Evolutionary conservation across 2,113 vertebrate species (phyloP).

Genomic region (Odontesthes bonariensis): DNA sequence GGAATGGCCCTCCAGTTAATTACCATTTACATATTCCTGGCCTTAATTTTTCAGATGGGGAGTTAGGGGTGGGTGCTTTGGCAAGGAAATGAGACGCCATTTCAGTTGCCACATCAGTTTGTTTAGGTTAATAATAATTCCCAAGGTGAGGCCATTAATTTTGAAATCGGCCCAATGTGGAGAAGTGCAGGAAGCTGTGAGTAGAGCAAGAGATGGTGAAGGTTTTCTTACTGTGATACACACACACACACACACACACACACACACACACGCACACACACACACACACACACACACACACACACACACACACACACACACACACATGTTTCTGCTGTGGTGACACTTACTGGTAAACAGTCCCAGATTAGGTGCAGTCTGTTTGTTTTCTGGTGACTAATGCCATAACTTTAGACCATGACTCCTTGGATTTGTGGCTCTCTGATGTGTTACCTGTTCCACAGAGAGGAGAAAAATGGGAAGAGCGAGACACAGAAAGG

Average conservation of each 20-base stretch:
- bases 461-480: background rate
- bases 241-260: constrained; percentile 37
- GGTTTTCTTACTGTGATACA: constrained; percentile 22
- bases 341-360: constrained; percentile 69
- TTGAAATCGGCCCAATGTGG: constrained; percentile 76
- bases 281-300: constrained; percentile 29
- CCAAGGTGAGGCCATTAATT: constrained; percentile 78
- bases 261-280: constrained; percentile 40
- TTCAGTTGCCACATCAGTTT: constrained; percentile 82
- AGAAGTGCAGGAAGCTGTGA: constrained; percentile 26
- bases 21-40: constrained; percentile 91
- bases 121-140: constrained; percentile 89
- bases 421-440: constrained; percentile 32
- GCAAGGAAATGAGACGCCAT: constrained; percentile 76
- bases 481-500: background rate
- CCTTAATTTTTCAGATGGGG: constrained; percentile 62
- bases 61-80: constrained; percentile 34
- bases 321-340: constrained; percentile 24
- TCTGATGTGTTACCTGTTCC: constrained; percentile 64
- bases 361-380: constrained; percentile 58
- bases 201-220: constrained; percentile 11
- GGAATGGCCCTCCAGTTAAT: constrained; percentile 88
- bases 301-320: constrained; percentile 42
- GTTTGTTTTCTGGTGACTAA: constrained; percentile 72
- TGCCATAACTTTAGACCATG: constrained; percentile 38